Base-by-base conservation (phyloP, 2,797 vertebrate genomes). In the Neostethus bicornis region DNA sequence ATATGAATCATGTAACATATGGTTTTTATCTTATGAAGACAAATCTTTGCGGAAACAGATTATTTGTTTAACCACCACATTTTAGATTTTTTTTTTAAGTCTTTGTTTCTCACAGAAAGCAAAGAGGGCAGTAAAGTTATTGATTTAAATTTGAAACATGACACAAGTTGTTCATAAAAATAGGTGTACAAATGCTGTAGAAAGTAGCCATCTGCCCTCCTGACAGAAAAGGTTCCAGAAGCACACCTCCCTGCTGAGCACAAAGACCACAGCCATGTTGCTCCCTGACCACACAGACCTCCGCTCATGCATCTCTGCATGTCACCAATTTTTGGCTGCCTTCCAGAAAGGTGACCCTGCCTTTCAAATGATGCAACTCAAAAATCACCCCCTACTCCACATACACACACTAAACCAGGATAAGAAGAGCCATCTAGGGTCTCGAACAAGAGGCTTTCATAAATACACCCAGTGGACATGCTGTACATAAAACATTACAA, bases 171-270 rank as follows among this genome's bases (percentile, higher is more conserved):
- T 49, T 61, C 38, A 23, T 17, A 51, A 59, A 75, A 67, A 68
- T 41, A 70, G 63, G 41, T 51, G 47, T 62, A 72, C 32, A 62
- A 50, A 61, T 29, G 56, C 16, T 61, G 51, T 50, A 51, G 51
- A 72, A 59, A 71, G 59, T 13, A 7, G 39, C 77, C 75, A 83
- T 75, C 75, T 71, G 83, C 66, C 64, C 59, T 70, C 29, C 28
- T 67, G 84, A 83, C 66, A 83, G 61, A 31, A 45, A 51, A 46
- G 70, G 68, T 74, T n/a, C 45, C 37, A 17, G 25, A 62, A 67
- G 51, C 31, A 2, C 2, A 35, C 32, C 20, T 57, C 77, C 75
- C 79, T 32, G 62, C 76, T 58, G 71, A 61, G 70, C 68, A 4
- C 51, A 21, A 59, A 65, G 70, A 63, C 62, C 7, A 21, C 53